Evolutionary conservation across 2,888 invertebrate genomes (phyloP).

Genomic region (Pyralis farinalis): DNA sequence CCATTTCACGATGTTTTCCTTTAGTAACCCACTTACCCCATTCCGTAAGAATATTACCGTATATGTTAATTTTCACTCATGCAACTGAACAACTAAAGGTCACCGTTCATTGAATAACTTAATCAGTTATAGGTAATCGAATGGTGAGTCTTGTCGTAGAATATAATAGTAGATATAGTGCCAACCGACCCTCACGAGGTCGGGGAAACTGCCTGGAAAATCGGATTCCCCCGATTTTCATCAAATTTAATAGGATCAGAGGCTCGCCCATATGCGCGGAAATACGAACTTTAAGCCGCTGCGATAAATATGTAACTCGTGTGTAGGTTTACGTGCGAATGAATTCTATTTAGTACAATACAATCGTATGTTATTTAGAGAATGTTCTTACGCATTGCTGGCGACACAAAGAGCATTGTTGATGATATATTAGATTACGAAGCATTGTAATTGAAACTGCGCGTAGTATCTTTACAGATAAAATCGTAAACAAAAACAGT

Average conservation of each 20-base stretch:
- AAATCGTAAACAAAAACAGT: too few relatives aligned
- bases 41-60: too few relatives aligned
- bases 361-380: background rate
- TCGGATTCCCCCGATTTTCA: slow-evolving; percentile 13
- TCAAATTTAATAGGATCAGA: slow-evolving; percentile 18
- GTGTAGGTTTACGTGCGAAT: background rate
- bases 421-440: background rate
- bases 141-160: too few relatives aligned
- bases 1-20: too few relatives aligned
- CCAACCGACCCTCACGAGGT: background rate
- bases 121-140: too few relatives aligned
- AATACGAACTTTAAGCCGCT: slow-evolving; percentile 3
- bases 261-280: background rate
- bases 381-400: background rate
- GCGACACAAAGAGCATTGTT: background rate
- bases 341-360: background rate
- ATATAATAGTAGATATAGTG: too few relatives aligned
- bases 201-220: slow-evolving; percentile 17
- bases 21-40: too few relatives aligned
- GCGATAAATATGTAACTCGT: background rate
- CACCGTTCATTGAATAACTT: too few relatives aligned
- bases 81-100: too few relatives aligned
- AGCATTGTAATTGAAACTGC: background rate
- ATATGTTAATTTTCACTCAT: too few relatives aligned
- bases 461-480: too few relatives aligned